These are phyloP conservation scores for Zaprionus bogoriensis DNA, from an alignment of 2,888 invertebrate species.

Conservation along the genomic window DNA sequence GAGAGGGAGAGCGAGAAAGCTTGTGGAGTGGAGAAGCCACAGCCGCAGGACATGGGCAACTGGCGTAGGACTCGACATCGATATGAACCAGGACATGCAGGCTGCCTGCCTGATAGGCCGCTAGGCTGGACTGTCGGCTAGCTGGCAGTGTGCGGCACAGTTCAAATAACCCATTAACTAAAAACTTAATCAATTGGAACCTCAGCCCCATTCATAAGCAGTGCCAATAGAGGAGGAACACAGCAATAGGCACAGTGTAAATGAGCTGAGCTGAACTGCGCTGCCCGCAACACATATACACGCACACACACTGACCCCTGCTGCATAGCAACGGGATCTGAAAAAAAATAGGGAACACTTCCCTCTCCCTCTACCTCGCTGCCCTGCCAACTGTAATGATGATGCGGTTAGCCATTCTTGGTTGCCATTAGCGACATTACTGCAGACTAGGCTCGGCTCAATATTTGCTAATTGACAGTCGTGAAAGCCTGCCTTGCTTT, in stretches of 20 bases:
- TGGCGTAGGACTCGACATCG: constrained; percentile 15
- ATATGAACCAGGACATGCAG: constrained; percentile 8
- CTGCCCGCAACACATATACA: constrained; percentile 8
- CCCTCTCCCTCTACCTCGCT: background rate
- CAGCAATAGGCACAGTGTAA: constrained; percentile 28
- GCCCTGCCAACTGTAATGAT: constrained; percentile 1
- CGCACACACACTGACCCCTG: background rate
- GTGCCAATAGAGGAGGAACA: constrained; percentile 22
- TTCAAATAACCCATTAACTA: constrained; percentile 81
- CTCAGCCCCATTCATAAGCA: constrained; percentile 52
- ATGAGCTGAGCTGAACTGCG: constrained; percentile 29
- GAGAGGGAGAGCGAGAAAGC: no score
- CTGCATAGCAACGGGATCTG: constrained; percentile 5
- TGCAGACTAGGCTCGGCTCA: constrained; percentile 40
- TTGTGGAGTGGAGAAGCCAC: constrained; percentile 17
- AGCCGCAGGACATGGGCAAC: constrained; percentile 58
- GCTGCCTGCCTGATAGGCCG: background rate
- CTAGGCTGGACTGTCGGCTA: background rate
- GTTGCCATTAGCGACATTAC: constrained; percentile 64
- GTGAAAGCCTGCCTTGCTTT: constrained; percentile 25
- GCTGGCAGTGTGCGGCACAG: constrained; percentile 38
- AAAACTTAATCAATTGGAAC: constrained; percentile 81
- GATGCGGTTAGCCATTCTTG: constrained; percentile 37
- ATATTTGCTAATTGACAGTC: constrained; percentile 54
- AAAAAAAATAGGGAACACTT: background rate